Conservation (phyloP, 2,888 invertebrate genomes). For the Caenorhabditis imperialis region DNA sequence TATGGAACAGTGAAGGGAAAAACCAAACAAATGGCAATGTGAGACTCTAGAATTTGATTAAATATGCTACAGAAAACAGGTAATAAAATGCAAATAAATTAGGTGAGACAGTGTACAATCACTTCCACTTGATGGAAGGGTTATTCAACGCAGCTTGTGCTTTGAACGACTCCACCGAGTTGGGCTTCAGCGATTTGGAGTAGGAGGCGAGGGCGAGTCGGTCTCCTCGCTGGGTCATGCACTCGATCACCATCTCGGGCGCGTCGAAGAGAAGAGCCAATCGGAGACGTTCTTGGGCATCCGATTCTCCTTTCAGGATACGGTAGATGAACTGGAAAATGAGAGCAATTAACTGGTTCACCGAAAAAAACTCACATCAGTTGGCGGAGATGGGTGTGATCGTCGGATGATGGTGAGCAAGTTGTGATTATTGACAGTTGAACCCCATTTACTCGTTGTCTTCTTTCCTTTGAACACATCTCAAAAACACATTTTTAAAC, state of each 20-base stretch:
- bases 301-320: slow-evolving; percentile 42
- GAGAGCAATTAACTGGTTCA: too few species aligned
- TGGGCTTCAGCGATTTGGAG: slow-evolving; percentile 61
- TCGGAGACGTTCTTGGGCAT: slow-evolving; percentile 45
- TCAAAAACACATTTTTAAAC: slow-evolving; percentile 5
- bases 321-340: slow-evolving; percentile 52
- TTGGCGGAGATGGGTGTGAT: slow-evolving; percentile 45
- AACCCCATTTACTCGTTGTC: slow-evolving; percentile 52
- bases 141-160: slow-evolving; percentile 67
- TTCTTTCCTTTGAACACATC: slow-evolving; percentile 53
- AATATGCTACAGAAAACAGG: neutral
- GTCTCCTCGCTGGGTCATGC: slow-evolving; percentile 64
- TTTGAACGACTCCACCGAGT: slow-evolving; percentile 70
- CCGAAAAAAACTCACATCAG: slow-evolving; percentile 34
- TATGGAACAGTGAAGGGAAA: too few species aligned
- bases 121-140: slow-evolving; percentile 53
- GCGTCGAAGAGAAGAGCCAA: slow-evolving; percentile 52
- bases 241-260: slow-evolving; percentile 67
- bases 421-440: slow-evolving; percentile 47
- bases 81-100: slow-evolving; percentile 3
- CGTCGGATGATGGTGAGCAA: slow-evolving; percentile 45
- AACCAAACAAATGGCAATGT: slow-evolving; percentile 2
- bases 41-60: slow-evolving; percentile 14
- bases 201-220: slow-evolving; percentile 59
- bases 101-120: slow-evolving; percentile 3